Evolutionary conservation across 2,113 vertebrate species (phyloP).

Genomic region (Thryonomys swinderianus): DNA sequence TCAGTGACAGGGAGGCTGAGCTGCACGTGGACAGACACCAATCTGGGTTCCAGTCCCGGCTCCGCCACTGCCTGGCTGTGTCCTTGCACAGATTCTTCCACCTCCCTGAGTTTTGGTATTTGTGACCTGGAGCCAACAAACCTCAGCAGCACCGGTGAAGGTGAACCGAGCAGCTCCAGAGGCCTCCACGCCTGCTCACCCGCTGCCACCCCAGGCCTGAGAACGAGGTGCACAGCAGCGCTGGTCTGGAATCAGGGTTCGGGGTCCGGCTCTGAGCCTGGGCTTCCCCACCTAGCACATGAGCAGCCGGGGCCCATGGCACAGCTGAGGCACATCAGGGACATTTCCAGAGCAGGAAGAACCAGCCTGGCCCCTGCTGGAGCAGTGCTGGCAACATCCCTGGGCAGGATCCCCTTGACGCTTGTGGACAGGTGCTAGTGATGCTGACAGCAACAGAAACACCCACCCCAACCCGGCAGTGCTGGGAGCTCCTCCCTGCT

Average conservation of each 20-base stretch:
- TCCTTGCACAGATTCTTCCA: not conserved
- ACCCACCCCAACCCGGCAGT: not conserved
- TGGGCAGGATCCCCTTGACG: not conserved
- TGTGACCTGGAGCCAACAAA: not conserved
- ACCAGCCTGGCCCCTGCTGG: not conserved
- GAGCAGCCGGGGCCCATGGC: rapidly evolving
- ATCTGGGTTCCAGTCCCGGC: not conserved
- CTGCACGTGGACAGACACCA: not conserved
- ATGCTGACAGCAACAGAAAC: rapidly evolving
- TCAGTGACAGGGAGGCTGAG: not conserved
- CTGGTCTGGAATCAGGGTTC: not conserved
- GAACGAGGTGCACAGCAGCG: not conserved
- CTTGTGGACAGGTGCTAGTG: not conserved
- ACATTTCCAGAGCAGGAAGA: not conserved
- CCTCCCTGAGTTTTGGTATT: not conserved
- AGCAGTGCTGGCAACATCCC: not conserved
- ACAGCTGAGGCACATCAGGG: not conserved
- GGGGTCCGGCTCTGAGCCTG: not conserved
- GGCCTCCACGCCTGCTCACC: too few relatives aligned
- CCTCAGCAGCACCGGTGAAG: not conserved
- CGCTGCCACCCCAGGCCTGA: rapidly evolving
- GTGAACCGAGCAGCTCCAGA: not conserved
- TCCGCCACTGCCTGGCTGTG: not conserved
- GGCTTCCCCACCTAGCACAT: not conserved
- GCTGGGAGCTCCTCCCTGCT: not conserved